Base-by-base conservation (phyloP, 2,797 vertebrate species). In the Sebastes cheni region DNA sequence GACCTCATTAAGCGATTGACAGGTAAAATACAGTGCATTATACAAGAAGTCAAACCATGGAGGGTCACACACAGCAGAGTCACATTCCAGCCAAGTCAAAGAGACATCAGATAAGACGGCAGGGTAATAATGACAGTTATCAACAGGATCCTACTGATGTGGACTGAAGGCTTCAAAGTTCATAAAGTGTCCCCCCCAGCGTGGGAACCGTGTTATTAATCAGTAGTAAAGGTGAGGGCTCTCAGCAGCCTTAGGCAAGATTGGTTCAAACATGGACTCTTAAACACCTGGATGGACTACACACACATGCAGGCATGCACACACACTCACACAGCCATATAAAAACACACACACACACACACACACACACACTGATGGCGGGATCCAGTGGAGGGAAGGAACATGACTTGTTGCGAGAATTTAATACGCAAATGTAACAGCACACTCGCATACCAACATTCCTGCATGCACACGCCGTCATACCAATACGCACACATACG, bases 201-300 rank as follows among this genome's bases (percentile, higher is more conserved):
- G 79, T 89, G 91, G 90, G 89, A 93, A 92, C 80, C 86, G 12
- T 90, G 86, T 91, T 86, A 92, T 91, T 92, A 89, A 90, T 93
- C 64, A 60, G 71, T 36, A 75, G 86, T 90, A 88, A 90, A 89
- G 82, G 22, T 72, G 58, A 86, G 74, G 6, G 62, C 69, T 79
- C 75, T 60, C 18, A 52, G 39, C 6, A 68, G 81, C 90, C 88
- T 67, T 30, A 46, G 82, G 91, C 81, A 29, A 56, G 59, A 80
- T 6, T 46, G 70, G 55, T 65, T 82, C 62, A 80, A 55, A 83
- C 64, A 34, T 29, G 12, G 56, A 76, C 64, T 81, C 61, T 62
- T 61, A 75, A 87, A 90, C 91, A 94, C 84, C 91, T 91, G 88
- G 89, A 89, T 36, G 23, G 25, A 77, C 66, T 6, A 23, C 27